These are phyloP conservation scores for Tupaia tana DNA, from an alignment of 2,113 vertebrate species.

Conservation along the genomic window DNA sequence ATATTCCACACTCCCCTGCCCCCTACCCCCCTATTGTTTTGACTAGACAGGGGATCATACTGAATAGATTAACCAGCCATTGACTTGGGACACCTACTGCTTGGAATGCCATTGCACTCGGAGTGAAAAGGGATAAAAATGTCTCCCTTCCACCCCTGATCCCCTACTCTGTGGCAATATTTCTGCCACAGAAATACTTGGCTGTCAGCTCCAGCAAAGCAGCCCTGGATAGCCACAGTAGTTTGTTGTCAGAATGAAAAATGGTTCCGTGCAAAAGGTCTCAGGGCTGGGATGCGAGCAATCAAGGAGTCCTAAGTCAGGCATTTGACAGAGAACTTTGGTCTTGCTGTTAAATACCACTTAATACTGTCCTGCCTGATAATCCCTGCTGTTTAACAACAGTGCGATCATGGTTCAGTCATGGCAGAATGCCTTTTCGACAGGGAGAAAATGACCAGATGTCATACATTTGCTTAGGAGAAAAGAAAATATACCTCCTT, in stretches of 20 bases:
- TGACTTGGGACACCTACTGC: conserved; percentile 87
- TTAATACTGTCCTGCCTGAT: conserved; percentile 90
- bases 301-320: conserved; percentile 88
- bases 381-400: conserved; percentile 90
- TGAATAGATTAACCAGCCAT: conserved; percentile 87
- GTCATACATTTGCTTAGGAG: conserved; percentile 80
- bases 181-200: conserved; percentile 89
- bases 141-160: conserved; percentile 79
- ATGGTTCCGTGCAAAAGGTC: conserved; percentile 91
- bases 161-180: conserved; percentile 86
- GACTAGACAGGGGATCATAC: conserved; percentile 88
- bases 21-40: conserved; percentile 83
- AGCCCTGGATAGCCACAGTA: conserved; percentile 83
- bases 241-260: conserved; percentile 93
- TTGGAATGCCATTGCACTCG: conserved; percentile 86
- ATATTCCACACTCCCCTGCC: not conserved
- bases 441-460: conserved; percentile 82
- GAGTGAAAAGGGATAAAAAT: conserved; percentile 81
- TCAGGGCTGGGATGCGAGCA: conserved; percentile 87
- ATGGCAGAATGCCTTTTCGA: conserved; percentile 83
- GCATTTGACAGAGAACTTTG: conserved; percentile 90
- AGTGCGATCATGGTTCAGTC: conserved; percentile 77
- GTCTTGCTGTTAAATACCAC: conserved; percentile 90
- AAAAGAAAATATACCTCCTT: conserved; percentile 68
- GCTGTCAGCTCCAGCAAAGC: conserved; percentile 88